Conservation (phyloP, 1,140 invertebrate genomes). For the Euborellia annulipes region DNA sequence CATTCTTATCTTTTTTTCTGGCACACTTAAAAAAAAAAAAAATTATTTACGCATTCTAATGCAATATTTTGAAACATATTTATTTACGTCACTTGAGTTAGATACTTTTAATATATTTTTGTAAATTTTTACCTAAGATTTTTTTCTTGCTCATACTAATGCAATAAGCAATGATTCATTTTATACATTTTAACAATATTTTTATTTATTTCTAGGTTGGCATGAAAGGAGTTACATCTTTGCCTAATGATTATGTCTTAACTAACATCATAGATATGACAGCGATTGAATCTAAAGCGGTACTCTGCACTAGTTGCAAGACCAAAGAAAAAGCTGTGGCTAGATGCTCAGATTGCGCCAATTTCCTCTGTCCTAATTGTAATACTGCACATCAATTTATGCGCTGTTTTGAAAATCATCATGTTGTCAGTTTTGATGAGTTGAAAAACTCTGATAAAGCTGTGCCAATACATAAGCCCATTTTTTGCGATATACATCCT, state of each 20-base stretch:
- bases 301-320: conserved; percentile 76
- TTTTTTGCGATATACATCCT: conserved; percentile 58
- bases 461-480: conserved; percentile 60
- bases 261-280: conserved; percentile 74
- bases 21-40: too few species aligned
- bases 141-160: too few species aligned
- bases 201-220: conserved; percentile 34
- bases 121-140: too few species aligned
- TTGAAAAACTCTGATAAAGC: conserved; percentile 58
- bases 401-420: conserved; percentile 85
- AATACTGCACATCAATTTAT: conserved; percentile 80
- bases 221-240: conserved; percentile 49
- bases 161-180: too few species aligned
- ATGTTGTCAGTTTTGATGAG: conserved; percentile 75
- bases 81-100: too few species aligned
- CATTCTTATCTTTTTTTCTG: too few species aligned
- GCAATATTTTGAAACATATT: too few species aligned
- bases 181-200: too few species aligned
- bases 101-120: too few species aligned
- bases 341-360: conserved; percentile 81
- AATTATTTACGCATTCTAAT: too few species aligned
- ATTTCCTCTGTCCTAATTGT: conserved; percentile 83
- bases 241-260: conserved; percentile 68
- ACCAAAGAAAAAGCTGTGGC: conserved; percentile 80
- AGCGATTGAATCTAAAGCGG: conserved; percentile 53